Percentiles rank a stretch among this genome's conserved stretches.
Evolutionary conservation across 2,888 invertebrate genomes (phyloP).

Genomic region (Shargacucullia verbasci): DNA sequence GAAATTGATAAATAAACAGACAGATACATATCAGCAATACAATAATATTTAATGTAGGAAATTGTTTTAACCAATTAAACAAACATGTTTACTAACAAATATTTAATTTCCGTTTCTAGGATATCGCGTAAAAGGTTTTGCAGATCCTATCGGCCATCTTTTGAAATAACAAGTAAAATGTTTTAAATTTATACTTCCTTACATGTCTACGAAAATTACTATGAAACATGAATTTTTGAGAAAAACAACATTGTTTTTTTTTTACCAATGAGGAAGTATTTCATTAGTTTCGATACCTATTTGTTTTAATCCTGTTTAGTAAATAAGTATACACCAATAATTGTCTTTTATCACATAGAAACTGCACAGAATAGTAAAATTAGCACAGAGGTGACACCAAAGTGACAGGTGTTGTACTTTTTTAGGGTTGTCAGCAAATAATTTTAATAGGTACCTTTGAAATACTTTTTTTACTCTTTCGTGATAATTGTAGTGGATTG

Average conservation of each 20-base stretch:
- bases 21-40: slow-evolving; percentile 16
- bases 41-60: slow-evolving; percentile 7
- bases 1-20: slow-evolving; percentile 10
- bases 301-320: no score
- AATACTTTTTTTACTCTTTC: no score
- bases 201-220: slow-evolving; percentile 8
- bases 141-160: slow-evolving; percentile 20
- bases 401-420: no score
- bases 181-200: slow-evolving; percentile 36
- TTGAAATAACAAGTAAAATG: slow-evolving; percentile 11
- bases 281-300: no score
- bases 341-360: no score
- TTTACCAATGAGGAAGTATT: background rate
- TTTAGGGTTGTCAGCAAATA: no score
- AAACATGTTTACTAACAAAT: slow-evolving; percentile 26
- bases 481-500: no score
- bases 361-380: no score
- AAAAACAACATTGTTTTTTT: background rate
- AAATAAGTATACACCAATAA: no score
- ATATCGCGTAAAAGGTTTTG: slow-evolving; percentile 24
- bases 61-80: slow-evolving; percentile 18
- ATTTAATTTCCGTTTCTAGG: slow-evolving; percentile 12
- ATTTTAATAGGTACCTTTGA: no score
- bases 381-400: no score
- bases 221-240: background rate